These are phyloP conservation scores for Timema podura DNA, from an alignment of 2,888 invertebrate genomes.

Conservation along the genomic window DNA sequence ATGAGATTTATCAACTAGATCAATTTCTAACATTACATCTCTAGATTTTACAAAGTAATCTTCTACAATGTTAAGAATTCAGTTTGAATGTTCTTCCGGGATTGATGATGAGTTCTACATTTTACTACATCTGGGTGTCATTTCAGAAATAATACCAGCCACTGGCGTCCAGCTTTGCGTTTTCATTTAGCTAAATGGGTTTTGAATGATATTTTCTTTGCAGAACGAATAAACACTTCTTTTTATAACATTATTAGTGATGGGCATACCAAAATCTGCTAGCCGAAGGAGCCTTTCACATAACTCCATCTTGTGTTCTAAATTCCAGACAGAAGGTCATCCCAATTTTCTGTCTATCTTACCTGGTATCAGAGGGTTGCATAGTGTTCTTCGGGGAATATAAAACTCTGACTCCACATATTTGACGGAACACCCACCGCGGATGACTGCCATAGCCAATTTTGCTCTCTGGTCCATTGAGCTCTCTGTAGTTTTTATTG, in stretches of 20 bases:
- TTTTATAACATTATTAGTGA: conserved; percentile 7
- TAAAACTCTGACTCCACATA: conserved; percentile 1
- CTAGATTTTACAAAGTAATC: conserved; percentile 8
- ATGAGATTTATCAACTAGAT: conserved; percentile 8
- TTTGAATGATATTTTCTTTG: neutral
- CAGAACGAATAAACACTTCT: too few relatives aligned
- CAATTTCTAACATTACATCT: conserved; percentile 3
- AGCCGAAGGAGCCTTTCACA: conserved; percentile 8
- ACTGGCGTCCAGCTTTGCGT: conserved; percentile 10
- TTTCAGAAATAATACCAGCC: conserved; percentile 8
- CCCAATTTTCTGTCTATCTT: conserved; percentile 13
- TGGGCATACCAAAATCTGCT: conserved; percentile 12
- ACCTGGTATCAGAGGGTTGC: neutral
- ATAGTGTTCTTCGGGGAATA: conserved; percentile 11
- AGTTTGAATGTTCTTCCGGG: conserved; percentile 9
- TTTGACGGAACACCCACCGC: conserved; percentile 13
- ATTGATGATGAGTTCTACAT: conserved; percentile 8
- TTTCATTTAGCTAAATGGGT: conserved; percentile 5
- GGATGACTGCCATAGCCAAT: neutral
- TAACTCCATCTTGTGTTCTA: conserved; percentile 9
- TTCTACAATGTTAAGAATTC: conserved; percentile 5
- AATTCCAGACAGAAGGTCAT: conserved; percentile 1
- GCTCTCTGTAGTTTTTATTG: conserved; percentile 9
- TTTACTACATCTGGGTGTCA: conserved; percentile 9
- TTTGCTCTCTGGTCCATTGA: conserved; percentile 10